Percentiles rank a stretch among this genome's conserved stretches.
phyloP scores from a whole-genome alignment of 2,797 vertebrate genomes.

The Amniataba percoides region DNA sequence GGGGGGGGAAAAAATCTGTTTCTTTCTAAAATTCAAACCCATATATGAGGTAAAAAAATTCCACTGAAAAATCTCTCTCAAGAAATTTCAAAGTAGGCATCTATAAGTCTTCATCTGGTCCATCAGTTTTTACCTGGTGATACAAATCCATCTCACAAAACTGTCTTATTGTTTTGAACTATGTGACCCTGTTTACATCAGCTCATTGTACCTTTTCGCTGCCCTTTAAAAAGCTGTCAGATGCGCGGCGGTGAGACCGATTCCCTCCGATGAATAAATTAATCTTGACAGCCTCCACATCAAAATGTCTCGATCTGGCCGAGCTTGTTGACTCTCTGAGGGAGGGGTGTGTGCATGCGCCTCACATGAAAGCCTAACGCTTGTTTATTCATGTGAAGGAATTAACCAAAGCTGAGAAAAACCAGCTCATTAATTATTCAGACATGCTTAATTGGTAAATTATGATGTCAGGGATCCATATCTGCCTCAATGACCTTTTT shows the following conservation, averaged over 20 bases:
- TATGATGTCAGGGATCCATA: conserved; percentile 53
- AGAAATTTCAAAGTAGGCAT: background rate
- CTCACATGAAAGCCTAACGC: conserved; percentile 19
- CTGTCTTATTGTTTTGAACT: conserved; percentile 34
- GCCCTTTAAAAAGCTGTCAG: conserved; percentile 55
- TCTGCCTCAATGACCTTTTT: conserved; percentile 53
- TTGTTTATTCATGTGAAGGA: conserved; percentile 41
- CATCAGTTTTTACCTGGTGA: background rate
- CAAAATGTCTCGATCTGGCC: conserved; percentile 29
- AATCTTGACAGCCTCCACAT: conserved; percentile 57
- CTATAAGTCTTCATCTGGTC: background rate
- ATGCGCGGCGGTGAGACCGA: conserved; percentile 29
- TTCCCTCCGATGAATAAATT: conserved; percentile 51
- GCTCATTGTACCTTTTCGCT: conserved; percentile 45
- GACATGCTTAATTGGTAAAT: conserved; percentile 69
- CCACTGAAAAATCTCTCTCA: background rate
- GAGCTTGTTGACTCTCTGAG: background rate
- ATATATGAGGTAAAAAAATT: background rate
- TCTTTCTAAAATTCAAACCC: no score
- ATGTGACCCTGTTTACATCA: conserved; percentile 42
- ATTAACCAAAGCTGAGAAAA: conserved; percentile 50
- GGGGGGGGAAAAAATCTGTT: no score
- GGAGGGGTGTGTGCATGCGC: background rate
- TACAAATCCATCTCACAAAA: conserved; percentile 28
- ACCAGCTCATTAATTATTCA: conserved; percentile 63